Conservation (phyloP, 1,140 invertebrate species). For the Plodia interpunctella region DNA sequence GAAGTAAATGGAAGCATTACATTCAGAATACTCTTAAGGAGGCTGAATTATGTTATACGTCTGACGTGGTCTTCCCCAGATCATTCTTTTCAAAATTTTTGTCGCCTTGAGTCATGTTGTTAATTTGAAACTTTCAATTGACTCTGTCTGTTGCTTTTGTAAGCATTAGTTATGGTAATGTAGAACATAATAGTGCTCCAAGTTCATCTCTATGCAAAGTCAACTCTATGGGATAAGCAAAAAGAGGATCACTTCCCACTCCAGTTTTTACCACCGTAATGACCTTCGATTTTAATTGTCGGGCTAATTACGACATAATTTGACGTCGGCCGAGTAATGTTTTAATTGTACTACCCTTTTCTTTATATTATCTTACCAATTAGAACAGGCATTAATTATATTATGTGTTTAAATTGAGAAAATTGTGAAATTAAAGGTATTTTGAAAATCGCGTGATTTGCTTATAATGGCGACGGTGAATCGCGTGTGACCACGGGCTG, state of each 20-base stretch:
- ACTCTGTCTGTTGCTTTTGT: neutral
- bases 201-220: constrained; percentile 28
- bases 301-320: constrained; percentile 65
- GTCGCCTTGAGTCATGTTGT: neutral
- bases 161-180: neutral
- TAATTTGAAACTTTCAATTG: neutral
- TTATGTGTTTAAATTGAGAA: constrained; percentile 39
- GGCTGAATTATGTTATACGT: neutral
- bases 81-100: neutral
- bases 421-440: constrained; percentile 19
- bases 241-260: constrained; percentile 57
- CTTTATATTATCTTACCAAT: constrained; percentile 52
- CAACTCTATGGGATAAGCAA: constrained; percentile 37
- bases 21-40: neutral
- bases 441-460: constrained; percentile 34
- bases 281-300: constrained; percentile 64
- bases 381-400: constrained; percentile 51
- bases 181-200: too few species aligned
- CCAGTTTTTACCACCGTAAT: constrained; percentile 58
- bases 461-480: constrained; percentile 26
- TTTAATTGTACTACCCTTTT: constrained; percentile 64
- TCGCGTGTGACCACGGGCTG: constrained; percentile 33
- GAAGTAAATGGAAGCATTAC: neutral
- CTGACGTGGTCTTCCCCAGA: neutral
- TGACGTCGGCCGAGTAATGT: constrained; percentile 61